These are phyloP conservation scores for Gnathonemus echidnorhynchus DNA, from an alignment of 2,113 vertebrate genomes.

Conservation along the genomic window DNA sequence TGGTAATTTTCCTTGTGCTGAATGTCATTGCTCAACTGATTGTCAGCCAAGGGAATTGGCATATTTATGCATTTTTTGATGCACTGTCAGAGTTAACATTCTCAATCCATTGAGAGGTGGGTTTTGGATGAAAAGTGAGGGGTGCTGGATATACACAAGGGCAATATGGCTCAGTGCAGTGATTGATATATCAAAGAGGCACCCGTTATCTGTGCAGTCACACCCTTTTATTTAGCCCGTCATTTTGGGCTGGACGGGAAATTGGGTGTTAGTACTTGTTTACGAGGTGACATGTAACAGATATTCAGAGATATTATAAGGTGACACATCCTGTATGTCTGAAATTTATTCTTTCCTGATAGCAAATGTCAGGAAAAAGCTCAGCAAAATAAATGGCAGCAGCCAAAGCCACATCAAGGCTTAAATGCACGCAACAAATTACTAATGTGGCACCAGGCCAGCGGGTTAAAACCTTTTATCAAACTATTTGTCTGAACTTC, in stretches of 20 bases:
- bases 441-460: constrained; percentile 31
- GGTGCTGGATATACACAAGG: neutral
- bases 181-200: neutral
- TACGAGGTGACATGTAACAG: neutral
- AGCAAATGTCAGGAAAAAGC: constrained; percentile 3
- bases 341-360: constrained; percentile 14
- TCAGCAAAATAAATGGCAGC: constrained; percentile 34
- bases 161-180: neutral
- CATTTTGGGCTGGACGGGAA: neutral
- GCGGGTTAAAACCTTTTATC: constrained; percentile 24
- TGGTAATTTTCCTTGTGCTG: neutral
- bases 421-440: constrained; percentile 35
- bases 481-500: constrained; percentile 42
- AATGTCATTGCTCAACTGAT: neutral
- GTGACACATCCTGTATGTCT: constrained; percentile 12
- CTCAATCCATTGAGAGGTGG: neutral
- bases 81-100: neutral
- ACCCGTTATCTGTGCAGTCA: constrained; percentile 14
- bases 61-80: neutral
- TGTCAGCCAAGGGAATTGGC: neutral
- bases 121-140: neutral
- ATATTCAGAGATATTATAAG: neutral
- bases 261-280: neutral
- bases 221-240: constrained; percentile 1
- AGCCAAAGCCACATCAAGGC: constrained; percentile 17